Evolutionary conservation across 2,797 vertebrate genomes (phyloP), one percentile per base, ranked within the genome.

Genomic region (Sebastes diploproa): DNA sequence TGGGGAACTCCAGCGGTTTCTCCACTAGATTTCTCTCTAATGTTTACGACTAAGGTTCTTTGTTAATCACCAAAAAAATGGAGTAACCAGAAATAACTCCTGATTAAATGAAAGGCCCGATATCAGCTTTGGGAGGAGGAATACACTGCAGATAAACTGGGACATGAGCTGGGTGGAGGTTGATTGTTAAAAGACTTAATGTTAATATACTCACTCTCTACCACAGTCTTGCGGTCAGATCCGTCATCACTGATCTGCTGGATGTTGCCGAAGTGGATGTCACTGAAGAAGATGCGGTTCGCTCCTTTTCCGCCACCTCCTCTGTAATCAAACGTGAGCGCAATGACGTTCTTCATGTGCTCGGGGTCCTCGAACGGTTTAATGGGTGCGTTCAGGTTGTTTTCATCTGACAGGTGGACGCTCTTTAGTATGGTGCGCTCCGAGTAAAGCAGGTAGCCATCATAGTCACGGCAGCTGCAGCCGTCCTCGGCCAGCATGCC

Each of bases 221-320:
- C 98, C 0, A 99, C 95, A 54, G 97, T 99, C 91, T 93, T 97
- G 87, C 97, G 96, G 16, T 97, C 95, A 0, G 96, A 96, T 36
- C 98, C 98, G 0, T 99, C 97, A 0, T 99, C 97, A 0, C 96
- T 98, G 95, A 99, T 98, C 92, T 97, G 97, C 92, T 99, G 98
- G 90, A 99, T 99, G 96, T 99, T 99, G 38, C 98, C 98, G 0
- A 99, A 99, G 93, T 99, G 98, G 91, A 99, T 99, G 89, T 99
- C 98, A 0, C 98, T 99, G 94, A 97, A 99, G 96, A 99, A 99
- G 78, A 99, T 97, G 25, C 97, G 97, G 81, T 98, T 98, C 36
- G 96, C 96, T 75, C 97, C 97, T 10, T 96, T 97, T 72, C 96
- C 96, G 29, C 96, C 96, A 4, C 96, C 96, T 7, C 96, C 96